Evolutionary conservation across 1,140 invertebrate species (phyloP).

Genomic region (Drosophila funebris): DNA sequence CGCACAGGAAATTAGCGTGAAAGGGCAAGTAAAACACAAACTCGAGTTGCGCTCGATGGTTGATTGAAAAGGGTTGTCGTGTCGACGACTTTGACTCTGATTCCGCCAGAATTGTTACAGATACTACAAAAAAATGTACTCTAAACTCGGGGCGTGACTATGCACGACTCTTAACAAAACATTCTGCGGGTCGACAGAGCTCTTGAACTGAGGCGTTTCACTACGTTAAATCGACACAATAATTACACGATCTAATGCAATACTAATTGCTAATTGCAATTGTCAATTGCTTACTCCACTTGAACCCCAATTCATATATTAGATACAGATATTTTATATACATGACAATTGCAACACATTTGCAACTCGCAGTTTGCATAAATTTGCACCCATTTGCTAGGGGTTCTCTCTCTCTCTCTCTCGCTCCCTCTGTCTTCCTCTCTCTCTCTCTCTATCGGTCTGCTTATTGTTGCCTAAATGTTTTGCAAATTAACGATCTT

Average conservation of each 20-base stretch:
- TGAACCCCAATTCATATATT: not conserved
- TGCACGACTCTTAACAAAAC: conserved; percentile 13
- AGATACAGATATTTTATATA: conserved; percentile 35
- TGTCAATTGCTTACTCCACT: not conserved
- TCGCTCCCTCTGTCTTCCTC: not conserved
- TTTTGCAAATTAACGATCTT: conserved; percentile 66
- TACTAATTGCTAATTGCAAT: conserved; percentile 59
- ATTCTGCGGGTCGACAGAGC: conserved; percentile 32
- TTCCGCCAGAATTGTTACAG: not conserved
- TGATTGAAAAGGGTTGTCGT: conserved; percentile 72
- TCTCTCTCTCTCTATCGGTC: not conserved
- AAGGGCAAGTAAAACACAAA: conserved; percentile 73
- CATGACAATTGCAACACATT: conserved; percentile 47
- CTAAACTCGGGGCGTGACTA: not conserved
- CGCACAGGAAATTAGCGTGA: conserved; percentile 69
- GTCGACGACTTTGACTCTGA: not conserved
- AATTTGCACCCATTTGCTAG: conserved; percentile 46
- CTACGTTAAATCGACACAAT: conserved; percentile 47
- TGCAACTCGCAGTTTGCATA: conserved; percentile 52
- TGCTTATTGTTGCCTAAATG: conserved; percentile 32
- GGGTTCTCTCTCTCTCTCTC: not conserved
- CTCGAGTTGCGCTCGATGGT: conserved; percentile 21
- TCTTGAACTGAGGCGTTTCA: conserved; percentile 7
- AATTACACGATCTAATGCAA: conserved; percentile 63
- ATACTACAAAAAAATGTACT: not conserved